Evolutionary conservation across 2,113 vertebrate species (phyloP), one percentile per base, ranked within the genome.

Genomic region (Scatophagus argus): DNA sequence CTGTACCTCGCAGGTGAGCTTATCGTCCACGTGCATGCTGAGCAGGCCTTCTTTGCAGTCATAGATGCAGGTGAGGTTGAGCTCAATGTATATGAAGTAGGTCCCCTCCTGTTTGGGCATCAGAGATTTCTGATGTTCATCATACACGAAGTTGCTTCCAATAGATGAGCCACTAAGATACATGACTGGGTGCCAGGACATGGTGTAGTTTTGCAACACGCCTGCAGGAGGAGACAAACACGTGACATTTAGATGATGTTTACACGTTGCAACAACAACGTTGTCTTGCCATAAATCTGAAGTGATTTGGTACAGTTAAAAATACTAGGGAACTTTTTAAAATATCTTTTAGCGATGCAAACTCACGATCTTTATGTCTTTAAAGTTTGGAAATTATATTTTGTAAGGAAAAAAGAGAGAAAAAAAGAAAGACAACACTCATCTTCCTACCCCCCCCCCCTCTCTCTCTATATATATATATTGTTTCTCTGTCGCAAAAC

Each of bases 21-120:
- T n/a, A 0, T 83, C 13, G 0, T 5, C 12, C 62, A 94, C 55
- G 0, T 0, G 8, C 0, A 94, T 25, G 0, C 1, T 86, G 1
- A 94, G 39, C 11, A 39, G 1, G 6, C 82, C 81, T 0, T 2
- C 0, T 0, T 0, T 0, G 56, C 94, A 94, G 0, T 0, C 0
- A 13, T 0, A 0, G 0, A 1, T 46, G 69, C 90, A 92, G 11
- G 11, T 41, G 29, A 95, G 0, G 11, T 61, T 82, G 9, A 95
- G 88, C 0, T 90, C 12, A 0, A 92, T 6, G 36, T 93, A 94
- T 2, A 94, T 59, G 54, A 95, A 94, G 86, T 94, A 95, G 13
- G 0, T 16, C 31, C 94, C 94, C 0, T 0, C 25, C 3, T 8
- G 10, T 0, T 0, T 0, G 5, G 87, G 63, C 9, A 0, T 4